Conservation (phyloP, 2,888 invertebrate species). For the Punctoribates punctum region DNA sequence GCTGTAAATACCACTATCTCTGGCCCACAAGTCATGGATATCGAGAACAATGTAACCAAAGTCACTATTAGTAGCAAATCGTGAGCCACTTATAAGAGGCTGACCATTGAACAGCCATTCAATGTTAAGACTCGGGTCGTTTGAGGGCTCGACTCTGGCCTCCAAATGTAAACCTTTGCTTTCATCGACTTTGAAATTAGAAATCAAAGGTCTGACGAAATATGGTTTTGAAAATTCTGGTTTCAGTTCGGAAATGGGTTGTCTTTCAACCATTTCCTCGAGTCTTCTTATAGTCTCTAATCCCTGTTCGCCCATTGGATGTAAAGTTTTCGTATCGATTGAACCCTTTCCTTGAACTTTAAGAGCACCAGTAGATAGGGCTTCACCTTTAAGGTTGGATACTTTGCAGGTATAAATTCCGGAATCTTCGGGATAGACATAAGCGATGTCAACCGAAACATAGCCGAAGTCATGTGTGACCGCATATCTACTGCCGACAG, state of each 20-base stretch:
- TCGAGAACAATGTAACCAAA: constrained; percentile 96
- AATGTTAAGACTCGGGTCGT: constrained; percentile 81
- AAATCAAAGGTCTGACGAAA: constrained; percentile 81
- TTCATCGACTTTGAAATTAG: constrained; percentile 65
- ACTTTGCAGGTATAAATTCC: constrained; percentile 87
- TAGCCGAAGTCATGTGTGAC: constrained; percentile 94
- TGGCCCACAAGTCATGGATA: constrained; percentile 85
- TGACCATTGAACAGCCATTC: constrained; percentile 94
- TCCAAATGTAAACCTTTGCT: constrained; percentile 90
- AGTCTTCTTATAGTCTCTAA: constrained; percentile 83
- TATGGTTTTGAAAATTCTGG: constrained; percentile 59
- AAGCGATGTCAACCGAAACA: constrained; percentile 82
- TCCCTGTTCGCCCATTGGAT: constrained; percentile 88
- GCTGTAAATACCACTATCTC: constrained; percentile 93
- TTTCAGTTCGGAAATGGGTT: constrained; percentile 44
- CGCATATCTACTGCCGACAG: constrained; percentile 72
- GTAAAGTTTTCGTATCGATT: constrained; percentile 59
- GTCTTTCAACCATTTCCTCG: constrained; percentile 59
- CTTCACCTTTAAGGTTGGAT: constrained; percentile 79
- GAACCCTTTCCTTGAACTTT: constrained; percentile 71
- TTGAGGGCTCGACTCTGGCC: constrained; percentile 89
- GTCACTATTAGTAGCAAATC: constrained; percentile 92
- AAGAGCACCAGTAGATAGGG: constrained; percentile 82
- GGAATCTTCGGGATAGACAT: constrained; percentile 84
- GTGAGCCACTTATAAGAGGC: constrained; percentile 67